Evolutionary conservation across 92 coral and sea anemone species (phyloP).

Genomic region (Bergia sp.): DNA sequence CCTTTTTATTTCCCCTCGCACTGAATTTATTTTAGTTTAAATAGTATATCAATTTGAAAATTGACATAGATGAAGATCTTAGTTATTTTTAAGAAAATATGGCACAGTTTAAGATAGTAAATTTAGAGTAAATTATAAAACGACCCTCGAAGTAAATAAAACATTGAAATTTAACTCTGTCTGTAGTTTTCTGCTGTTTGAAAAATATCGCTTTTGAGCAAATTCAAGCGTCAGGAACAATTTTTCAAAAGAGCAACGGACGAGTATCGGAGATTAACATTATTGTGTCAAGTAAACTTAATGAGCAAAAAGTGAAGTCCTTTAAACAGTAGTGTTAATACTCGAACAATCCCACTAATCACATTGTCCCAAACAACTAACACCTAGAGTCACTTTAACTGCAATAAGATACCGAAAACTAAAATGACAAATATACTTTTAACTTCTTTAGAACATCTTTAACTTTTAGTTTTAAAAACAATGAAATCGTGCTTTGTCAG

Average conservation of each 20-base stretch:
- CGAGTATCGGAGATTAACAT: background rate
- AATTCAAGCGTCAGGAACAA: background rate
- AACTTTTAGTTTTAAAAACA: background rate
- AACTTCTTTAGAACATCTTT: background rate
- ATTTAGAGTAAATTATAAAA: background rate
- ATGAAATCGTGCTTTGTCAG: background rate
- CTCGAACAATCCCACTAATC: background rate
- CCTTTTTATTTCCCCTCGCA: background rate
- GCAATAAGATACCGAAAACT: background rate
- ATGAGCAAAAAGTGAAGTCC: background rate
- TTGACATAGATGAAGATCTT: background rate
- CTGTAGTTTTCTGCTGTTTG: background rate
- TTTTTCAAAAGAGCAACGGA: background rate
- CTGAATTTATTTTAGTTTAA: background rate
- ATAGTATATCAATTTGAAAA: background rate
- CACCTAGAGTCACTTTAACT: background rate
- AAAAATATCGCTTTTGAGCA: background rate
- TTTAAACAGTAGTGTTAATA: background rate
- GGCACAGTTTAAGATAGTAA: background rate
- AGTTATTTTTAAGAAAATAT: background rate
- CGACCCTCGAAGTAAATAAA: background rate
- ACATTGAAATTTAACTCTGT: background rate
- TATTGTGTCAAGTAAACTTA: background rate
- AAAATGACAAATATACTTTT: background rate
- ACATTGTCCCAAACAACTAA: background rate